phyloP scores from a whole-genome alignment of 1,140 invertebrate species.

The Acyrthosiphon pisum region DNA sequence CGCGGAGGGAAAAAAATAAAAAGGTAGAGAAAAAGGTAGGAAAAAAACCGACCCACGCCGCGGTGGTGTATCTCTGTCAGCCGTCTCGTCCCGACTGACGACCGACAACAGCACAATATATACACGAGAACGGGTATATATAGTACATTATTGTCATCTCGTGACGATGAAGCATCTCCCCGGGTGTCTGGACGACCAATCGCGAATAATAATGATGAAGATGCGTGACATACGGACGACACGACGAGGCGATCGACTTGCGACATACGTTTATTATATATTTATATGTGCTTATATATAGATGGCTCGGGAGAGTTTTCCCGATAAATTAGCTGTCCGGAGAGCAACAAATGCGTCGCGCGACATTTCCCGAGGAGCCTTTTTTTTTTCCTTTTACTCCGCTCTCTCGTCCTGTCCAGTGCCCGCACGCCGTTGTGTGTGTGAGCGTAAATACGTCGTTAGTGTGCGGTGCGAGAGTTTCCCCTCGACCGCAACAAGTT shows the following conservation, averaged over 20 bases:
- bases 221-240: not conserved
- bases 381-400: conserved; percentile 1
- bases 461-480: not conserved
- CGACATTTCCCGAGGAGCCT: not conserved
- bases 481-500: conserved; percentile 33
- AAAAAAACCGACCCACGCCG: not conserved
- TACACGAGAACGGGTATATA: not conserved
- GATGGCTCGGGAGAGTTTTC: not conserved
- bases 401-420: no score
- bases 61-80: not conserved
- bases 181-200: not conserved
- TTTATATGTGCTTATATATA: not conserved
- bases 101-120: no score
- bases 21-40: not conserved
- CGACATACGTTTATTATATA: not conserved
- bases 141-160: conserved; percentile 1
- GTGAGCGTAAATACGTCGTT: not conserved
- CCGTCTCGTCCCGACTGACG: not conserved
- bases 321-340: conserved; percentile 2
- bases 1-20: not conserved
- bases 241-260: not conserved
- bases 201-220: not conserved
- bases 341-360: conserved; percentile 19
- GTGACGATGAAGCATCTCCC: not conserved
- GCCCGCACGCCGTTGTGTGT: not conserved